phyloP scores from a whole-genome alignment of 2,888 invertebrate genomes.

The Clepsis dumicolana region DNA sequence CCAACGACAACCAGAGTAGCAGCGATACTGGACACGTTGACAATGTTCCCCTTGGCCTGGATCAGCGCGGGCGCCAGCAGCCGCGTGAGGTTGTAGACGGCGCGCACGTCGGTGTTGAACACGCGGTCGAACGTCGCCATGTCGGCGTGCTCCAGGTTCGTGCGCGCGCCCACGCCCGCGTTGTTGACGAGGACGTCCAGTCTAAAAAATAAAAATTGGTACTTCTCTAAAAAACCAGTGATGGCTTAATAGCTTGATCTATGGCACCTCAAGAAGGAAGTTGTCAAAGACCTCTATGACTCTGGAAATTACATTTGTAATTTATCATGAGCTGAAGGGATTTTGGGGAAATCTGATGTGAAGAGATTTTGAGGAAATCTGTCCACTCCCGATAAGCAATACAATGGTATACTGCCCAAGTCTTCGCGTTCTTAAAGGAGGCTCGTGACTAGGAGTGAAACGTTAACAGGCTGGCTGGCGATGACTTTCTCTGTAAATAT shows the following conservation, averaged over 20 bases:
- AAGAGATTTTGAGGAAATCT: no score
- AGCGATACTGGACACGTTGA: conserved; percentile 90
- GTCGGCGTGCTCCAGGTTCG: conserved; percentile 43
- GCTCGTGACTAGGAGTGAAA: no score
- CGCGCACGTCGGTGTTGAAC: conserved; percentile 88
- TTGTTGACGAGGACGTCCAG: conserved; percentile 77
- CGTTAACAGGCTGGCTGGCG: no score
- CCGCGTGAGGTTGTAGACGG: conserved; percentile 84
- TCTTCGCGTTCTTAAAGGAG: no score
- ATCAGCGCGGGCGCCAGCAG: conserved; percentile 87
- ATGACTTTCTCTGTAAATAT: no score
- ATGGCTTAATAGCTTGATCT: background rate
- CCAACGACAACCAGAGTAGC: conserved; percentile 91
- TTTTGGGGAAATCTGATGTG: no score
- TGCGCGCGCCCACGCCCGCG: conserved; percentile 81
- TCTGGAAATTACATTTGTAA: no score
- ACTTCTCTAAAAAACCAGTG: background rate
- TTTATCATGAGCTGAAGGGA: no score
- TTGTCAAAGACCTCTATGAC: no score
- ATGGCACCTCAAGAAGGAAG: background rate
- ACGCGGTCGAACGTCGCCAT: conserved; percentile 60
- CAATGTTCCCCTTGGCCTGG: conserved; percentile 85
- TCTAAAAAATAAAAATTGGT: background rate
- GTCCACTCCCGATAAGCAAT: no score
- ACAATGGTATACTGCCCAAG: no score